Conservation (phyloP, 2,113 vertebrate species). For the Galbula dea region DNA sequence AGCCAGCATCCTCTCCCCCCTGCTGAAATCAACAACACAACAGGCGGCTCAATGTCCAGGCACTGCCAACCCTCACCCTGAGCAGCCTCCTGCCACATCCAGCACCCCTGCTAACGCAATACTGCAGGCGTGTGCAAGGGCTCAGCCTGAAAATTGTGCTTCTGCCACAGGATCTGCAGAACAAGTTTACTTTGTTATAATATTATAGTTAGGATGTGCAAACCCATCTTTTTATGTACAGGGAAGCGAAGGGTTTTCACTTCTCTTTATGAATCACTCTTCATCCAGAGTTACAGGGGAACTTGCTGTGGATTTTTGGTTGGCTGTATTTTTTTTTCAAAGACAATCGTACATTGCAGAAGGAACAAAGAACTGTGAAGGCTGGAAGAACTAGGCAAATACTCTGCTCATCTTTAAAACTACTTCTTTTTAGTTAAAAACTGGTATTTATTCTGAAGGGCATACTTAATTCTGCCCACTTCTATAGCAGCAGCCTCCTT, state of each 20-base stretch:
- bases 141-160: not conserved
- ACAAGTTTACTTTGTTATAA: not conserved
- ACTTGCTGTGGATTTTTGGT: not conserved
- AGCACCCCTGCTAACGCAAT: not conserved
- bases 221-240: not conserved
- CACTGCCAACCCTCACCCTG: not conserved
- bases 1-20: conserved; percentile 79
- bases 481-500: not conserved
- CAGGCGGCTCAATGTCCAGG: conserved; percentile 51
- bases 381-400: not conserved
- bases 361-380: not conserved
- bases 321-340: too few species aligned
- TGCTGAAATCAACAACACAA: conserved; percentile 74
- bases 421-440: not conserved
- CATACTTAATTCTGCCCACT: not conserved
- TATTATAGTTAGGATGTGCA: not conserved
- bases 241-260: not conserved
- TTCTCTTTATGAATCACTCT: not conserved
- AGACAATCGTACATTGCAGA: not conserved
- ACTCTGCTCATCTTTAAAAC: not conserved
- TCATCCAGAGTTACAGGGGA: not conserved
- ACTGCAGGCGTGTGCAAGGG: fast-evolving
- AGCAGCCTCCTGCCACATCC: not conserved
- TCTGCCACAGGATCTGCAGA: not conserved
- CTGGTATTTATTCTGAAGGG: not conserved